phyloP scores from a whole-genome alignment of 37 sponge, comb jelly and placozoan genomes.

The Corticium candelabrum region DNA sequence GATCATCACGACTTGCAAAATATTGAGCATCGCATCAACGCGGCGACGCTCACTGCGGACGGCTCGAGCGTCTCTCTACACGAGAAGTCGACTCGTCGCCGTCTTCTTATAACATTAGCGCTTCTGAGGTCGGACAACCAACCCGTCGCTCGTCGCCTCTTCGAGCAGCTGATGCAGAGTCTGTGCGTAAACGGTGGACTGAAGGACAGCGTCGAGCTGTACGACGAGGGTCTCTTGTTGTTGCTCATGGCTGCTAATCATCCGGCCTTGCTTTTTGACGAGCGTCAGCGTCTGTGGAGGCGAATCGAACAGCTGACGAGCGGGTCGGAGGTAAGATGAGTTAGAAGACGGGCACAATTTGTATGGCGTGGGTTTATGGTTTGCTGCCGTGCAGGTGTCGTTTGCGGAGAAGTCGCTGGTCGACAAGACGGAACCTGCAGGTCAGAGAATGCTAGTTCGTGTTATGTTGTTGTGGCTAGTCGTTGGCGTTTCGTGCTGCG shows the following conservation, averaged over 20 bases:
- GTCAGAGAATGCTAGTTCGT: no score
- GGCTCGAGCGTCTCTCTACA: not conserved
- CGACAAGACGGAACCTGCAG: no score
- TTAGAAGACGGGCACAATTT: no score
- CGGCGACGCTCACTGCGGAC: not conserved
- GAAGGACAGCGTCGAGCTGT: not conserved
- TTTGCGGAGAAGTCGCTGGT: no score
- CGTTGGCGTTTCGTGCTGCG: no score
- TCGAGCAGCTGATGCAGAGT: not conserved
- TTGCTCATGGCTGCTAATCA: slow-evolving; percentile 8
- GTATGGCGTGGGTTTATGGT: no score
- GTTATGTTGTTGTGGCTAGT: no score
- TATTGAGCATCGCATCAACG: not conserved
- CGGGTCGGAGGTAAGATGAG: not conserved
- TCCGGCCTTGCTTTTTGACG: not conserved
- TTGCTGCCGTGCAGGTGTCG: no score
- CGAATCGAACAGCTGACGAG: not conserved
- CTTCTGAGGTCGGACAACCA: not conserved
- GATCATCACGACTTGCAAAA: not conserved
- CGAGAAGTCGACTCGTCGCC: not conserved
- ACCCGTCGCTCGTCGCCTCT: not conserved
- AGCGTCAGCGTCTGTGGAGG: not conserved
- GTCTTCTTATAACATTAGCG: not conserved
- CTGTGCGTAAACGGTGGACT: not conserved
- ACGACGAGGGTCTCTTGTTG: not conserved